Evolutionary conservation across 1,140 invertebrate species (phyloP).

Genomic region (Drepana arcuata): DNA sequence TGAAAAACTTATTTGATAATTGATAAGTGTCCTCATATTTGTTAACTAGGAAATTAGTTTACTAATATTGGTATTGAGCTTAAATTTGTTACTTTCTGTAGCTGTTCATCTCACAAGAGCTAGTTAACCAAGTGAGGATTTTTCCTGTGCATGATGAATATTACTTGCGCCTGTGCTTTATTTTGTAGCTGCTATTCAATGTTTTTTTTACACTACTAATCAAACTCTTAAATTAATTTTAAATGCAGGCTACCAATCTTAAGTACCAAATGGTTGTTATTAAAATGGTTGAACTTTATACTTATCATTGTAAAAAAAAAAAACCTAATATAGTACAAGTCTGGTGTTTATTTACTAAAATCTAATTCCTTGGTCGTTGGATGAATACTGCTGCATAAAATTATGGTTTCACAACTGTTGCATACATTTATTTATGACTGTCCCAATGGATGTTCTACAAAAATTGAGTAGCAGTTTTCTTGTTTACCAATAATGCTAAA

Average conservation of each 20-base stretch:
- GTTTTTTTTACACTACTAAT: too few species aligned
- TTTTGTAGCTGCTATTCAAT: too few species aligned
- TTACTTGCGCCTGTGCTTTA: slow-evolving; percentile 6
- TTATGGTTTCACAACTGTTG: slow-evolving; percentile 7
- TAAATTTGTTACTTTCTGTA: too few species aligned
- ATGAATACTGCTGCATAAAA: slow-evolving; percentile 26
- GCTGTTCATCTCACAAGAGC: too few species aligned
- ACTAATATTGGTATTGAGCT: too few species aligned
- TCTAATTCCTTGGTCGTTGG: slow-evolving; percentile 4
- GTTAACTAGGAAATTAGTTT: neutral
- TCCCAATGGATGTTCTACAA: slow-evolving; percentile 32
- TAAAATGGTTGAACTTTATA: too few species aligned
- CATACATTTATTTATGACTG: too few species aligned
- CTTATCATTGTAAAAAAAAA: too few species aligned
- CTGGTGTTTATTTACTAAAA: slow-evolving; percentile 7
- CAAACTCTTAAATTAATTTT: too few species aligned
- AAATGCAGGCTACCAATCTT: too few species aligned
- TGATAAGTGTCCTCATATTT: neutral
- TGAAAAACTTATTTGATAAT: neutral
- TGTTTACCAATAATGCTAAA: slow-evolving; percentile 31
- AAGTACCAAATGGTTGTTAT: too few species aligned
- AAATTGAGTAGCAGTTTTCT: slow-evolving; percentile 31
- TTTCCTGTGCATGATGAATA: slow-evolving; percentile 3
- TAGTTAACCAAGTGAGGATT: slow-evolving; percentile 5
- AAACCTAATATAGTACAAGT: slow-evolving; percentile 17